Evolutionary conservation across 2,113 vertebrate genomes (phyloP).

Genomic region (Eonycteris spelaea): DNA sequence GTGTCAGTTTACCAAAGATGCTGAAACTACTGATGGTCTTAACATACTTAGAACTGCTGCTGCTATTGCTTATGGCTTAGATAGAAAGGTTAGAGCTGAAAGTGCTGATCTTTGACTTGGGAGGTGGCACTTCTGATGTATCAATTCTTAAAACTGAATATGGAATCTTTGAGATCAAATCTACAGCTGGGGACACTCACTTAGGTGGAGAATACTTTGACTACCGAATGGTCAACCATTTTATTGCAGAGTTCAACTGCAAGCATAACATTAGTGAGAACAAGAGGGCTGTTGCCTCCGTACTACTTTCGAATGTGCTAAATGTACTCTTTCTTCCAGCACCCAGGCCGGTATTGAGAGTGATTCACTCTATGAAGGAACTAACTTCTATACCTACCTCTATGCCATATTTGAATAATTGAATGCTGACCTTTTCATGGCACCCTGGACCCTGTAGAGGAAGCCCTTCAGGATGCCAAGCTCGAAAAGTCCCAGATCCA

Average conservation of each 20-base stretch:
- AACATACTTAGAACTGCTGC: conserved; percentile 61
- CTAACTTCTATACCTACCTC: too few species aligned
- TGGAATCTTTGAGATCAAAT: too few species aligned
- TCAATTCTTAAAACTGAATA: not conserved
- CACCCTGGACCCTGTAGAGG: too few species aligned
- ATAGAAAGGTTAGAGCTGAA: conserved; percentile 81
- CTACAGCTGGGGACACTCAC: too few species aligned
- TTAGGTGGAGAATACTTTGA: not conserved
- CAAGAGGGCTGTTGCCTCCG: not conserved
- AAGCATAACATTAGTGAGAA: not conserved
- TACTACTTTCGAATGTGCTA: not conserved
- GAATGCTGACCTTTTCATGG: too few species aligned
- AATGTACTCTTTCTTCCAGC: not conserved
- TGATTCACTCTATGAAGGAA: too few species aligned
- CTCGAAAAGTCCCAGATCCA: too few species aligned
- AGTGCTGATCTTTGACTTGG: not conserved
- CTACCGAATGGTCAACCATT: not conserved
- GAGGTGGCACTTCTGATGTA: not conserved
- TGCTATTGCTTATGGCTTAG: conserved; percentile 86
- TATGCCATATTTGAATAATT: too few species aligned
- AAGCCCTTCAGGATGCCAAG: too few species aligned
- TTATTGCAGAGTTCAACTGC: not conserved
- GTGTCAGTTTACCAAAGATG: conserved; percentile 86
- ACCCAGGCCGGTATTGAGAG: too few species aligned
- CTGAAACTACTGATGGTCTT: too few species aligned